A percentile compares a stretch with the other conserved stretches of the same genome.
Conservation (phyloP, 2,888 invertebrate species). For the Epistrophe grossulariae region DNA sequence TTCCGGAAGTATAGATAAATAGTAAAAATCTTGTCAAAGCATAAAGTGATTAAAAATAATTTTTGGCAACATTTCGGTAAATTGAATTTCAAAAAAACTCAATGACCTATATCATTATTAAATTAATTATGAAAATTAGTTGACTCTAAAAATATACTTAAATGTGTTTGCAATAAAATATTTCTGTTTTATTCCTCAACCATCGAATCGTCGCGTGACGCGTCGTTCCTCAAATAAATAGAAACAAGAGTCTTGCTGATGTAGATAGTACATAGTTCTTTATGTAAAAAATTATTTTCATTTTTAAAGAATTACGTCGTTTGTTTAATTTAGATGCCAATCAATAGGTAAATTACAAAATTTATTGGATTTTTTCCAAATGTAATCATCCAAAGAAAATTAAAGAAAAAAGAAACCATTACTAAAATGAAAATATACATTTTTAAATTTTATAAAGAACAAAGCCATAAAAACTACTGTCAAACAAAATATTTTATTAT, state of each 20-base stretch:
- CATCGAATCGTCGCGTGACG: not conserved
- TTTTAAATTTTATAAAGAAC: not conserved
- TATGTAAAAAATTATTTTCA: not conserved
- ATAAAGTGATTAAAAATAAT: too few relatives aligned
- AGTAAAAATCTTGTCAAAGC: too few relatives aligned
- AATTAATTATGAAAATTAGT: not conserved
- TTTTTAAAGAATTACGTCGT: not conserved
- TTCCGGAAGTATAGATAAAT: too few relatives aligned
- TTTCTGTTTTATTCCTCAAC: not conserved
- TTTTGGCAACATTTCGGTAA: too few relatives aligned
- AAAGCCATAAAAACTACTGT: too few relatives aligned
- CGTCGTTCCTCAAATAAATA: not conserved
- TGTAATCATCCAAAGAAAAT: not conserved
- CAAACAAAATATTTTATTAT: too few relatives aligned
- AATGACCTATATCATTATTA: not conserved
- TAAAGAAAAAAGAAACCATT: not conserved
- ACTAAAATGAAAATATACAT: not conserved
- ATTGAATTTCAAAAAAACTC: not conserved
- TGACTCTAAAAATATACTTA: not conserved
- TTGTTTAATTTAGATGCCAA: not conserved
- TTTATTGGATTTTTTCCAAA: slow-evolving; percentile 9
- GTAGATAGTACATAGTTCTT: not conserved
- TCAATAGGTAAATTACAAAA: not conserved
- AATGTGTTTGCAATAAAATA: not conserved
- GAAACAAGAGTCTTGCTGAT: not conserved